These are phyloP conservation scores for Sogatella furcifera DNA, from an alignment of 1,140 invertebrate species.

Conservation along the genomic window DNA sequence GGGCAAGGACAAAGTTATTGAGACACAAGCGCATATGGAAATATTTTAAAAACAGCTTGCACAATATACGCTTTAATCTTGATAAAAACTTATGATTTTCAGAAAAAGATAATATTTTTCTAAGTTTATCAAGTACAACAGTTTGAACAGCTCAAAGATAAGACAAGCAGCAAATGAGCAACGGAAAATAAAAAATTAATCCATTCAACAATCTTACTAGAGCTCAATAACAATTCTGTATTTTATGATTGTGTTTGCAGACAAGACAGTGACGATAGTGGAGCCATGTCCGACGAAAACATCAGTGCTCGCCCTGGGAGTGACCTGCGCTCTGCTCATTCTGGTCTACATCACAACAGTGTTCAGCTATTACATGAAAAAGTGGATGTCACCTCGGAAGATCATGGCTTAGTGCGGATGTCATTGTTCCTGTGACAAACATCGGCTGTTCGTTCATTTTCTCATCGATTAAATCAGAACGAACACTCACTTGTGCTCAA, in stretches of 20 bases:
- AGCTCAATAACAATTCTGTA: too few relatives aligned
- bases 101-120: too few relatives aligned
- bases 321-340: slow-evolving; percentile 78
- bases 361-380: slow-evolving; percentile 84
- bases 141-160: too few relatives aligned
- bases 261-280: slow-evolving; percentile 75
- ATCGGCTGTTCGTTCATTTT: not conserved
- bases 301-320: slow-evolving; percentile 74
- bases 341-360: slow-evolving; percentile 82
- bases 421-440: not conserved
- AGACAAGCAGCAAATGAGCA: too few relatives aligned
- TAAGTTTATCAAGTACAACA: too few relatives aligned
- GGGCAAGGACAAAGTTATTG: too few relatives aligned
- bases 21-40: too few relatives aligned
- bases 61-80: not conserved
- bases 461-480: not conserved
- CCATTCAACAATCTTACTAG: not conserved
- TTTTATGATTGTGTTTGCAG: slow-evolving; percentile 38
- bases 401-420: slow-evolving; percentile 46
- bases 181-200: too few relatives aligned
- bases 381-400: slow-evolving; percentile 74
- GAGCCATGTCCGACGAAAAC: slow-evolving; percentile 83
- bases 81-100: not conserved
- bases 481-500: not conserved
- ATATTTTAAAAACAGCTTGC: not conserved